Evolutionary conservation across 2,888 invertebrate genomes (phyloP), one percentile per base, ranked within the genome.

Genomic region (Tetragnatha montana): DNA sequence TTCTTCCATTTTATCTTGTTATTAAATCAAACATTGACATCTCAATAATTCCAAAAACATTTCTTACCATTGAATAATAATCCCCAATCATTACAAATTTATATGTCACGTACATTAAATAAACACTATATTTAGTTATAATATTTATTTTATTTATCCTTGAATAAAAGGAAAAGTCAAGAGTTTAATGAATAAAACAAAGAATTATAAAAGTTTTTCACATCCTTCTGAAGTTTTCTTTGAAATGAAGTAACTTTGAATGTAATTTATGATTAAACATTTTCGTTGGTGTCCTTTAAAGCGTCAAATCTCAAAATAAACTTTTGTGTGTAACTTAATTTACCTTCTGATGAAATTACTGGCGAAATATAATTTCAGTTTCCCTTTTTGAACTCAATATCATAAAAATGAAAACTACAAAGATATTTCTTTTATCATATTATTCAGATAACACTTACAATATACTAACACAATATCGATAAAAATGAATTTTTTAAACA

Each of bases 221-320:
- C 35, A 2, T 60, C 60, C 60, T 60, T 60, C 17, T 60, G 69
- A 80, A 69, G 69, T 21, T 80, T 69, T 80, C 68, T 10, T 70
- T 22, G 22, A 71, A 71, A 71, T 71, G 71, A 71, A 71, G 22
- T 22, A n/a, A 17, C 19, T 71, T 71, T 71, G 22, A 71, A 21
- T 22, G 71, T 22, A 71, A 21, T 21, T 71, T 71, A 19, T 71
- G 22, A 22, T 21, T 19, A 71, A 21, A 71, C 19, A 71, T 71
- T 71, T 19, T 71, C 71, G 68, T n/a, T 50, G 10, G 17, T 50
- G 49, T 17, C 50, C 50, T 76, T 76, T 7, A 76, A 76, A 50
- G n/a, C 50, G 17, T 76, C 17, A 60, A 60, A 60, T 60, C 60
- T 17, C 60, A 8, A 60, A 60, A 60, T 60, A 60, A 60, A 60